These are phyloP conservation scores for Cyclopterus lumpus DNA, from an alignment of 2,797 vertebrate genomes.

Conservation along the genomic window DNA sequence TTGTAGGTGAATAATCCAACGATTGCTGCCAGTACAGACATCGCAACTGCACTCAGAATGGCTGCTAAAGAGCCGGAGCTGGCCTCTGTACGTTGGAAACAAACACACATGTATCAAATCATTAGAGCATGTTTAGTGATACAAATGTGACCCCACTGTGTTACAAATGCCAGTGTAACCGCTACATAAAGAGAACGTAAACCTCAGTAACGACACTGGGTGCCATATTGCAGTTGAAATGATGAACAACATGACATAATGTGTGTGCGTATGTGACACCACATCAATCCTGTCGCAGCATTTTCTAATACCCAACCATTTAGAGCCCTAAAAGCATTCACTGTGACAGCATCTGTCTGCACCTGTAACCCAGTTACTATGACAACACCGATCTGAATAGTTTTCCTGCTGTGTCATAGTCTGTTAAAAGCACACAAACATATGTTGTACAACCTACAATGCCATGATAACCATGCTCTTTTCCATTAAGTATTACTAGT, in stretches of 20 bases:
- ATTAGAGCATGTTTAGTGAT: background rate
- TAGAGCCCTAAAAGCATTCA: slow-evolving; percentile 29
- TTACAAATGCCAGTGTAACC: background rate
- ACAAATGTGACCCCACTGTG: background rate
- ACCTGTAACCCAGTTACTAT: slow-evolving; percentile 64
- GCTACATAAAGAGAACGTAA: background rate
- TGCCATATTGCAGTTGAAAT: slow-evolving; percentile 40
- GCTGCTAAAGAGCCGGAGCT: slow-evolving; percentile 80
- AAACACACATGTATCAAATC: slow-evolving; percentile 8
- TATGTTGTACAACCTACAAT: background rate
- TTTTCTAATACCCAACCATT: slow-evolving; percentile 46
- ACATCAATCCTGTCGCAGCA: slow-evolving; percentile 23
- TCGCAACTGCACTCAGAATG: slow-evolving; percentile 82
- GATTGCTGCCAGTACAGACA: slow-evolving; percentile 83
- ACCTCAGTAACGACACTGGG: slow-evolving; percentile 17
- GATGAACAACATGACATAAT: slow-evolving; percentile 18
- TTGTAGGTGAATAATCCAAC: slow-evolving; percentile 89
- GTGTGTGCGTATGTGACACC: background rate
- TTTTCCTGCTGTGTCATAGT: slow-evolving; percentile 47
- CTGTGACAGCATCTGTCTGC: slow-evolving; percentile 40
- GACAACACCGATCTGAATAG: slow-evolving; percentile 53
- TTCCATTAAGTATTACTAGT: background rate
- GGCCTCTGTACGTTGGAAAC: slow-evolving; percentile 42
- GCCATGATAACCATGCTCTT: background rate
- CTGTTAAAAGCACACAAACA: slow-evolving; percentile 1